Evolutionary conservation across 2,888 invertebrate species (phyloP).

Genomic region (Psylliodes chrysocephalus): DNA sequence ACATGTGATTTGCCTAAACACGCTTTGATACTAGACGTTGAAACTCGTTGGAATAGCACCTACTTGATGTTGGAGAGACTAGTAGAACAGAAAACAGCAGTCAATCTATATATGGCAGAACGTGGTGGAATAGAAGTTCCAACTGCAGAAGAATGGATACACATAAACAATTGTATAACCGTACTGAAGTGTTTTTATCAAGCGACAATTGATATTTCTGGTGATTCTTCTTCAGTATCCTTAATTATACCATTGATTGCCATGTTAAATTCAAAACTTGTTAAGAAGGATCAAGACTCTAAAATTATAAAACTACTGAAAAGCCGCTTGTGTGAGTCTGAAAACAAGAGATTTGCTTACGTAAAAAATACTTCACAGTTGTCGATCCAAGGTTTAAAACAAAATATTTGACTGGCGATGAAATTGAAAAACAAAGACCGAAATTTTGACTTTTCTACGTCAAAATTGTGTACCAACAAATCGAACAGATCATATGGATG

Average conservation of each 20-base stretch:
- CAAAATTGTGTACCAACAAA: neutral
- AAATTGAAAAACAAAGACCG: neutral
- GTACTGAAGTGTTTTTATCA: slow-evolving; percentile 2
- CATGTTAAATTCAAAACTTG: too few relatives aligned
- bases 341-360: too few relatives aligned
- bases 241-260: too few relatives aligned
- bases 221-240: too few relatives aligned
- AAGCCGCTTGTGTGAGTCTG: too few relatives aligned
- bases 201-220: neutral
- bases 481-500: neutral
- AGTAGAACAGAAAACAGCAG: slow-evolving; percentile 5
- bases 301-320: too few relatives aligned
- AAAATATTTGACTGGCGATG: too few relatives aligned
- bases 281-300: too few relatives aligned
- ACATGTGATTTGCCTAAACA: slow-evolving; percentile 9
- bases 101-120: slow-evolving; percentile 15
- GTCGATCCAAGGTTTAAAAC: too few relatives aligned
- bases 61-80: slow-evolving; percentile 12
- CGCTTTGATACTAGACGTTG: slow-evolving; percentile 4
- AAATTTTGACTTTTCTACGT: neutral
- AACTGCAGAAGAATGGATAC: slow-evolving; percentile 7
- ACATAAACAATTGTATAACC: slow-evolving; percentile 4
- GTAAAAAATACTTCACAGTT: too few relatives aligned
- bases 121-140: slow-evolving; percentile 19
- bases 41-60: slow-evolving; percentile 14